These are phyloP conservation scores for Ferdinandea cuprea DNA, from an alignment of 2,888 invertebrate species.

Conservation along the genomic window DNA sequence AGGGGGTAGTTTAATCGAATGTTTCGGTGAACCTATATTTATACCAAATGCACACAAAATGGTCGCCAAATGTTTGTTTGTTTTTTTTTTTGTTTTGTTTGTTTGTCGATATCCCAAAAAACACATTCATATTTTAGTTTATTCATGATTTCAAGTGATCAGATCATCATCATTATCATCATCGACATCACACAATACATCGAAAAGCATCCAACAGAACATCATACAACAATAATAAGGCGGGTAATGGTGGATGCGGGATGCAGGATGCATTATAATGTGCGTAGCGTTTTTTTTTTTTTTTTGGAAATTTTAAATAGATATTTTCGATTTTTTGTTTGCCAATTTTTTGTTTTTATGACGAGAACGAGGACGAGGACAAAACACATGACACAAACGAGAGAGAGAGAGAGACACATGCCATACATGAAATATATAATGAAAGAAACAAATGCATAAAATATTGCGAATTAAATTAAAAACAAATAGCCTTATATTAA, in stretches of 20 bases:
- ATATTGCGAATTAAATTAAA: constrained; percentile 41
- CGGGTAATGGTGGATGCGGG: neutral
- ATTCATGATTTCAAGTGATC: constrained; percentile 27
- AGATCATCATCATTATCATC: constrained; percentile 9
- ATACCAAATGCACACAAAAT: constrained; percentile 73
- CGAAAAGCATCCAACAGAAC: constrained; percentile 30
- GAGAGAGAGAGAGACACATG: constrained; percentile 65
- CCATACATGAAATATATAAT: constrained; percentile 69
- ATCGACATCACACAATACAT: constrained; percentile 24
- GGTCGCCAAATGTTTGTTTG: constrained; percentile 53
- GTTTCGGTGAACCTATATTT: constrained; percentile 81
- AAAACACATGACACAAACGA: constrained; percentile 57
- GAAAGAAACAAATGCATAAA: constrained; percentile 56
- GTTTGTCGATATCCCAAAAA: constrained; percentile 60
- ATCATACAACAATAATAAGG: constrained; percentile 14
- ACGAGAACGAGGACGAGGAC: constrained; percentile 52
- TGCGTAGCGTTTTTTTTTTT: constrained; percentile 14
- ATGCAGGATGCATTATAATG: constrained; percentile 12
- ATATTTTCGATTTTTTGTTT: constrained; percentile 48
- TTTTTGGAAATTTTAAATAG: constrained; percentile 29
- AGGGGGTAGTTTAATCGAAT: constrained; percentile 83
- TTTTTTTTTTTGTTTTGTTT: constrained; percentile 36
- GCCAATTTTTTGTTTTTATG: constrained; percentile 40
- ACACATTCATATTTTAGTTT: constrained; percentile 44
- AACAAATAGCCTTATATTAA: constrained; percentile 5